Evolutionary conservation across 2,888 invertebrate species (phyloP).

Genomic region (Sarcophaga carnaria): DNA sequence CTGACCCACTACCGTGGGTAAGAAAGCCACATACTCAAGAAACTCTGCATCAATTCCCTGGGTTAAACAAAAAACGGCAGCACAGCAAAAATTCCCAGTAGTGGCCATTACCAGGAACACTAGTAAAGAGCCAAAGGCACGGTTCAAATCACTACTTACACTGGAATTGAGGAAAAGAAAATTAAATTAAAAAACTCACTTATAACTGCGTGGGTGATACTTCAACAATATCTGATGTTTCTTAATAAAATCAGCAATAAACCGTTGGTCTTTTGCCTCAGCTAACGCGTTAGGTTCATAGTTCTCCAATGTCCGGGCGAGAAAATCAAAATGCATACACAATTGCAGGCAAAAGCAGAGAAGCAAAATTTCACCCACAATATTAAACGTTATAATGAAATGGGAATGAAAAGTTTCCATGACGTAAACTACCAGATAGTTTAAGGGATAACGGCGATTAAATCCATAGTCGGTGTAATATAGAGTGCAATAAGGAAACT

Average conservation of each 20-base stretch:
- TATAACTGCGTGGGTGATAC: conserved; percentile 49
- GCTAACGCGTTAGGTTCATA: conserved; percentile 70
- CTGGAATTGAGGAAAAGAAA: too few species aligned
- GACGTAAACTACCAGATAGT: conserved; percentile 61
- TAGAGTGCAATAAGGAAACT: conserved; percentile 63
- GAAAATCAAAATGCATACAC: conserved; percentile 75
- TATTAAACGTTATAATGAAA: conserved; percentile 35
- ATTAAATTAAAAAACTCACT: neutral
- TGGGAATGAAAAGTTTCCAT: conserved; percentile 71
- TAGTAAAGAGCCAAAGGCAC: too few species aligned
- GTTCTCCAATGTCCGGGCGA: conserved; percentile 70
- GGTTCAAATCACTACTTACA: too few species aligned
- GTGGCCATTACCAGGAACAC: conserved; percentile 48
- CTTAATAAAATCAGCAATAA: conserved; percentile 69
- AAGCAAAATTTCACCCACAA: conserved; percentile 72
- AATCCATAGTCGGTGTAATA: conserved; percentile 66
- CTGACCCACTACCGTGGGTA: conserved; percentile 67
- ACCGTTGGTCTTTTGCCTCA: conserved; percentile 62
- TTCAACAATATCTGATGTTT: conserved; percentile 72
- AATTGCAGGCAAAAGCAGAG: conserved; percentile 74
- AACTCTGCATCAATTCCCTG: conserved; percentile 69
- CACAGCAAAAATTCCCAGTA: conserved; percentile 69
- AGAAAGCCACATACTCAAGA: conserved; percentile 67
- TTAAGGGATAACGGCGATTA: conserved; percentile 50
- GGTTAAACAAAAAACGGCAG: conserved; percentile 54